Percentiles rank a stretch among this genome's conserved stretches.
phyloP scores from a whole-genome alignment of 2,888 invertebrate genomes.

The Xestia xanthographa region DNA sequence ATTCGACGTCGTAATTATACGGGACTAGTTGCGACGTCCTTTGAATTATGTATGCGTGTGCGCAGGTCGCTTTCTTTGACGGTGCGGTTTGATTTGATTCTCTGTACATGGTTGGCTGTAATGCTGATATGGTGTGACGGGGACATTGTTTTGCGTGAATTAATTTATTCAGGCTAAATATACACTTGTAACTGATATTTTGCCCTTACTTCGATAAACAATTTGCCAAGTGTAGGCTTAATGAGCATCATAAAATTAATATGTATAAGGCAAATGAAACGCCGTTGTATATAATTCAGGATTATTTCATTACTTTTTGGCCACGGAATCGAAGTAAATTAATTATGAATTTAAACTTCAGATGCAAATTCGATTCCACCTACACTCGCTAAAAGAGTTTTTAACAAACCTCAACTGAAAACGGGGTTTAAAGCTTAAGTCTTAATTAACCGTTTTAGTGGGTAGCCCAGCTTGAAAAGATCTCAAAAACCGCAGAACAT shows the following conservation, averaged over 20 bases:
- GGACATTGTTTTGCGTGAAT: conserved; percentile 48
- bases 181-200: conserved; percentile 12
- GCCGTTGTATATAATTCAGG: conserved; percentile 1
- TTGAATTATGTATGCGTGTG: conserved; percentile 81
- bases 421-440: conserved; percentile 4
- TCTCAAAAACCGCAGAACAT: conserved; percentile 37
- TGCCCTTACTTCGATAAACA: background rate
- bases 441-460: conserved; percentile 31
- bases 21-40: conserved; percentile 73
- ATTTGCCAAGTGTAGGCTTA: conserved; percentile 12
- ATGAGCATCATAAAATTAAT: conserved; percentile 8
- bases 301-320: conserved; percentile 16
- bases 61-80: conserved; percentile 68
- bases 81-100: conserved; percentile 71
- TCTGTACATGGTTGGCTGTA: conserved; percentile 67
- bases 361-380: conserved; percentile 24
- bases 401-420: conserved; percentile 9
- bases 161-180: conserved; percentile 56
- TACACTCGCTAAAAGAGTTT: conserved; percentile 19
- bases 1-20: conserved; percentile 83
- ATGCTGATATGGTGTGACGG: conserved; percentile 31
- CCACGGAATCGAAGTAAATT: conserved; percentile 9
- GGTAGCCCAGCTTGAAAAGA: conserved; percentile 23
- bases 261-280: background rate
- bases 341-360: conserved; percentile 24